Percentiles rank a stretch among this genome's conserved stretches.
These are phyloP conservation scores for Mactra quadrangularis DNA, from an alignment of 1,140 invertebrate genomes.

Conservation along the genomic window DNA sequence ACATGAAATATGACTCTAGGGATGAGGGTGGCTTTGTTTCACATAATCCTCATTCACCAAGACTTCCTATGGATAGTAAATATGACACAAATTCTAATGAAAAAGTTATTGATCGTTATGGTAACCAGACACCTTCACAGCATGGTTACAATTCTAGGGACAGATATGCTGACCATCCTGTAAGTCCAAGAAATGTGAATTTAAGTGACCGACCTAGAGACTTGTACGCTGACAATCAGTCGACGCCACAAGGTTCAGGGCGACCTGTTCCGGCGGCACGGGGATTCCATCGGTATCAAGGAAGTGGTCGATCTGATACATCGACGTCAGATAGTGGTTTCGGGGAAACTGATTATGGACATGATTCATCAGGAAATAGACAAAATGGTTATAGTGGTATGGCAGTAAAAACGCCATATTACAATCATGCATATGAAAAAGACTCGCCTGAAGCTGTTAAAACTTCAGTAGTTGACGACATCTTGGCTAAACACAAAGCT, in stretches of 20 bases:
- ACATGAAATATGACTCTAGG: too few species aligned
- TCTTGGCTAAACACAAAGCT: slow-evolving; percentile 55
- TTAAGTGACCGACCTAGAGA: neutral
- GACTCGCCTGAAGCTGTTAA: slow-evolving; percentile 35
- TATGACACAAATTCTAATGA: slow-evolving; percentile 43
- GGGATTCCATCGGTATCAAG: slow-evolving; percentile 50
- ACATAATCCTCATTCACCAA: slow-evolving; percentile 10
- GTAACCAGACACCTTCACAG: neutral
- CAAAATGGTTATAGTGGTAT: slow-evolving; percentile 11
- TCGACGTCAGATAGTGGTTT: slow-evolving; percentile 59
- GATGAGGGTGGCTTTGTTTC: slow-evolving; percentile 13
- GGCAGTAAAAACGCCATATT: slow-evolving; percentile 41
- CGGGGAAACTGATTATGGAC: slow-evolving; percentile 47
- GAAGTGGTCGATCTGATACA: slow-evolving; percentile 54
- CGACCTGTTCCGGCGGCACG: slow-evolving; percentile 26
- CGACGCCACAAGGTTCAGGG: neutral
- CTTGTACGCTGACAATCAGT: neutral
- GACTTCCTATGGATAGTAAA: neutral
- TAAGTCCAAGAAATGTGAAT: neutral
- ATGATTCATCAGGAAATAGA: slow-evolving; percentile 41
- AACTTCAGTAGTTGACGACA: slow-evolving; percentile 5
- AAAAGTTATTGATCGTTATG: slow-evolving; percentile 14
- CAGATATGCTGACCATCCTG: slow-evolving; percentile 20
- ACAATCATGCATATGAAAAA: slow-evolving; percentile 56
- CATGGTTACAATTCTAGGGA: slow-evolving; percentile 29